These are phyloP conservation scores for Drosophila kanapiae DNA, from an alignment of 1,140 invertebrate genomes.

Conservation along the genomic window DNA sequence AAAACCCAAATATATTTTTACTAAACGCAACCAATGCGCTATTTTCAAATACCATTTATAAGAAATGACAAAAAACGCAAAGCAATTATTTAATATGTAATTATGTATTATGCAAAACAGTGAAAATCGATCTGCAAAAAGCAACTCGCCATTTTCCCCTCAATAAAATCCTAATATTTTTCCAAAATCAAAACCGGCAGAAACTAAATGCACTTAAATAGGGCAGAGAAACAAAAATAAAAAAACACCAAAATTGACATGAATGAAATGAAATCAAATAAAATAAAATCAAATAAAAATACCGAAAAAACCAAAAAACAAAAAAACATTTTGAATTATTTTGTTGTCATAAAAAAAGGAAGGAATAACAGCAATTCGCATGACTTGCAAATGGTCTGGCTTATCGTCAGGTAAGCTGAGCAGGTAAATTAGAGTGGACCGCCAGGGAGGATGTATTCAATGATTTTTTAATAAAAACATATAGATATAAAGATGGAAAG, in stretches of 20 bases:
- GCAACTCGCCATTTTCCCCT: slow-evolving; percentile 25
- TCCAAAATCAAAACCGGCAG: slow-evolving; percentile 30
- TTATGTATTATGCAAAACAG: slow-evolving; percentile 69
- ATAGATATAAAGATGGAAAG: neutral
- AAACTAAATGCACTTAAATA: slow-evolving; percentile 53
- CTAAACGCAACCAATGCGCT: slow-evolving; percentile 77
- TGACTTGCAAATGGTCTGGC: slow-evolving; percentile 51
- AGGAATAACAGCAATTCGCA: slow-evolving; percentile 19
- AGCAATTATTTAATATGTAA: slow-evolving; percentile 83
- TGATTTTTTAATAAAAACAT: neutral
- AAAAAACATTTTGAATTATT: slow-evolving; percentile 21
- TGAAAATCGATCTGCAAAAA: slow-evolving; percentile 34
- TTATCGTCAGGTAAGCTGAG: slow-evolving; percentile 30
- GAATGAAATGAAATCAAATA: slow-evolving; percentile 50
- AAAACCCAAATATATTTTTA: slow-evolving; percentile 83
- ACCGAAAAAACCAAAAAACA: slow-evolving; percentile 64
- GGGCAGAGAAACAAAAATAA: slow-evolving; percentile 28
- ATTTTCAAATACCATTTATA: slow-evolving; percentile 81
- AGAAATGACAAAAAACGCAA: slow-evolving; percentile 77
- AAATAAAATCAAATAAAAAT: slow-evolving; percentile 74
- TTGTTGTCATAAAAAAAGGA: neutral
- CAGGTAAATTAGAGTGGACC: slow-evolving; percentile 59
- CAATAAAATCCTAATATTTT: slow-evolving; percentile 42
- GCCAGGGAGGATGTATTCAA: neutral
- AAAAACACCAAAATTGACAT: slow-evolving; percentile 60